phyloP scores from a whole-genome alignment of 2,113 vertebrate genomes.

The Tachycineta bicolor region DNA sequence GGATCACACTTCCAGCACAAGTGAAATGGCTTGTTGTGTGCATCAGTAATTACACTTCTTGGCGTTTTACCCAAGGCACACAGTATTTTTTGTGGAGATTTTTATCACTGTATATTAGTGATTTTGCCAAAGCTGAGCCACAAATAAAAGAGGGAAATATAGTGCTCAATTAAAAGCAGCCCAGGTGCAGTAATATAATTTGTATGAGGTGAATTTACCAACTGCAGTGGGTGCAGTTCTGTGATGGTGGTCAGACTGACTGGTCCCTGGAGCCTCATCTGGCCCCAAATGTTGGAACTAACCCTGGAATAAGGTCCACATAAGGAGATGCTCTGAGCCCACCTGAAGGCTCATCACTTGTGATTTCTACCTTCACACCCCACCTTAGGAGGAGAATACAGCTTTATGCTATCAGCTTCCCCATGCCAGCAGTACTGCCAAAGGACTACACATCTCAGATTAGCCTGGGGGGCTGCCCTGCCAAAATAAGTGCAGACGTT shows the following conservation, averaged over 20 bases:
- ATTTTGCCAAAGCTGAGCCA: not conserved
- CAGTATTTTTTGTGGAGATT: not conserved
- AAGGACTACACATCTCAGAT: not conserved
- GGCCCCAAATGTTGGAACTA: not conserved
- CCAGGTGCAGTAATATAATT: not conserved
- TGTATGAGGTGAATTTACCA: not conserved
- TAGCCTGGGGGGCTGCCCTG: not conserved
- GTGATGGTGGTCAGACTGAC: not conserved
- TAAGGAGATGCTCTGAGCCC: not conserved
- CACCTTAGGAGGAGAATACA: not conserved
- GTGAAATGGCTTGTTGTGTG: not conserved
- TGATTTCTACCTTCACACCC: not conserved
- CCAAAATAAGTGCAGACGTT: not conserved
- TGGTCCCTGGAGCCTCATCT: not conserved
- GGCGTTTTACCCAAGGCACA: not conserved
- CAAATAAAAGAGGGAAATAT: not conserved
- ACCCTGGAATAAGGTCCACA: not conserved
- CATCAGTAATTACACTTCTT: not conserved
- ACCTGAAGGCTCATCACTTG: not conserved
- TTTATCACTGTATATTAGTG: not conserved
- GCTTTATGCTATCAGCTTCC: not conserved
- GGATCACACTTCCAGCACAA: not conserved
- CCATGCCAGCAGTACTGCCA: not conserved
- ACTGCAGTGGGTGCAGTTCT: not conserved
- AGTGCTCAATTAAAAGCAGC: not conserved